Evolutionary conservation across 2,797 vertebrate genomes (phyloP).

Genomic region (Cheirogaleus major): DNA sequence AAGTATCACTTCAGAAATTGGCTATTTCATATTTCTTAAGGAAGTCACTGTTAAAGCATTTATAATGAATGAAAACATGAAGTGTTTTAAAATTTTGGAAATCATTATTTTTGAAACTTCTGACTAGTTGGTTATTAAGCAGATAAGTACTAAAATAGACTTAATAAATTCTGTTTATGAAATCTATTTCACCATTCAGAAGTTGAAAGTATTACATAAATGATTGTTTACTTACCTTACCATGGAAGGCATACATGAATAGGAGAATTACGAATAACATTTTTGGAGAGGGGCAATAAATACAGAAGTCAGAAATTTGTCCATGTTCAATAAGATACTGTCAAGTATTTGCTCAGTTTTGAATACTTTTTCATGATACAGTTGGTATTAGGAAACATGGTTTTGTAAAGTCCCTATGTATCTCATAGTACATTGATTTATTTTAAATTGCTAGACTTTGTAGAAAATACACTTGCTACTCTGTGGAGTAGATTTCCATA

Average conservation of each 20-base stretch:
- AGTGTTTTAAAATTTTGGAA: neutral
- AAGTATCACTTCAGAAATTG: constrained; percentile 20
- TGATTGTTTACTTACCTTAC: neutral
- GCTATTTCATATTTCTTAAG: neutral
- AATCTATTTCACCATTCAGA: neutral
- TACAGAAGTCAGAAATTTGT: neutral
- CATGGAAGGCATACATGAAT: neutral
- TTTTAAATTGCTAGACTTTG: constrained; percentile 27
- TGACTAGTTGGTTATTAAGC: neutral
- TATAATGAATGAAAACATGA: constrained; percentile 19
- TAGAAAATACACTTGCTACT: neutral
- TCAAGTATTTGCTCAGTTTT: neutral
- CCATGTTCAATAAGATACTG: neutral
- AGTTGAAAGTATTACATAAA: neutral
- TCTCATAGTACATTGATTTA: neutral
- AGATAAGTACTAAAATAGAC: neutral
- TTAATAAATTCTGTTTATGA: neutral
- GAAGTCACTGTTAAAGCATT: neutral
- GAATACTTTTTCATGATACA: neutral
- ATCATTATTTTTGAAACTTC: constrained; percentile 37
- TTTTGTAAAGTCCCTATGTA: neutral
- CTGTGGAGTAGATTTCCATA: neutral
- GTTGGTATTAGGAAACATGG: neutral
- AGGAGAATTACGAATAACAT: neutral
- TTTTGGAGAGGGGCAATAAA: neutral